These are phyloP conservation scores for Strix uralensis DNA, from an alignment of 2,113 vertebrate species.

Conservation along the genomic window DNA sequence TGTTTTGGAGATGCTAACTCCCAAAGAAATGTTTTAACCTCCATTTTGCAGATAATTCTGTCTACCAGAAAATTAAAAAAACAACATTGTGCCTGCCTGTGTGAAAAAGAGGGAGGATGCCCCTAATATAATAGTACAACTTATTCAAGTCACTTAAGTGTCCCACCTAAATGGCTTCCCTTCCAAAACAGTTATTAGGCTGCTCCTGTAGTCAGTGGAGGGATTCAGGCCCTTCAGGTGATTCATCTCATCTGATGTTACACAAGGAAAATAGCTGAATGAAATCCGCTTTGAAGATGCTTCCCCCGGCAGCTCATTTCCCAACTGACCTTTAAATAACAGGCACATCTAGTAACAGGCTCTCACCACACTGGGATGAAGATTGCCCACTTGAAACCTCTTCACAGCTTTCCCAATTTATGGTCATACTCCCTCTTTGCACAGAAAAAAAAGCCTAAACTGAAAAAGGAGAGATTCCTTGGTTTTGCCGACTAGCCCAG, in stretches of 20 bases:
- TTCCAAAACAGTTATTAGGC: not conserved
- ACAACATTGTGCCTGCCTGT: not conserved
- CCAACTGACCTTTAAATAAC: not conserved
- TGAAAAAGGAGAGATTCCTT: not conserved
- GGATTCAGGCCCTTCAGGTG: not conserved
- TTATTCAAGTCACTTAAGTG: not conserved
- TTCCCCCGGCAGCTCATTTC: not conserved
- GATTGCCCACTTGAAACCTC: not conserved
- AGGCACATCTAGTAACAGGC: not conserved
- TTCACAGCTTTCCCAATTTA: not conserved
- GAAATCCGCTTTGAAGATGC: not conserved
- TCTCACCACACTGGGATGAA: not conserved
- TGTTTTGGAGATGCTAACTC: not conserved
- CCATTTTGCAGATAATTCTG: not conserved
- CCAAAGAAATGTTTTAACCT: not conserved
- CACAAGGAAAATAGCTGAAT: not conserved
- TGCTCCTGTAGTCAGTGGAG: not conserved
- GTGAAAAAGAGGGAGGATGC: not conserved
- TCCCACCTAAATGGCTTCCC: not conserved
- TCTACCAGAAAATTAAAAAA: not conserved
- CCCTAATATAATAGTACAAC: not conserved
- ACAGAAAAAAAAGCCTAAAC: not conserved
- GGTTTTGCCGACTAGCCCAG: not conserved
- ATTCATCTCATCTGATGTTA: not conserved
- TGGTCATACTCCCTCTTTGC: not conserved